Evolutionary conservation across 2,888 invertebrate genomes (phyloP).

Genomic region (Eilema griseolum): DNA sequence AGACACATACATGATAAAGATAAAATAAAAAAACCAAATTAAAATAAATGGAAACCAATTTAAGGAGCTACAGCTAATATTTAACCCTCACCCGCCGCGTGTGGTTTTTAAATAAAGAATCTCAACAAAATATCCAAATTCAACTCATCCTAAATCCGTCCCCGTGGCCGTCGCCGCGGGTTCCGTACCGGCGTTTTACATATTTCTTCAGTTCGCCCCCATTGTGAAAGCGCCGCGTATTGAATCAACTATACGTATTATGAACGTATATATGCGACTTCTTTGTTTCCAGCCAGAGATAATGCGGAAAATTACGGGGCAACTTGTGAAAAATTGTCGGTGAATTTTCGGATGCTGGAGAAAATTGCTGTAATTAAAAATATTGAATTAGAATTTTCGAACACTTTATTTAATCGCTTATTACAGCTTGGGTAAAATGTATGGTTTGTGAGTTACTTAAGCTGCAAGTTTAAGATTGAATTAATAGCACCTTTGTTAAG

Average conservation of each 20-base stretch:
- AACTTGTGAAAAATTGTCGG: constrained; percentile 15
- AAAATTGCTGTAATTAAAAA: constrained; percentile 8
- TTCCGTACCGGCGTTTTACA: constrained; percentile 75
- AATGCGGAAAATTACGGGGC: constrained; percentile 35
- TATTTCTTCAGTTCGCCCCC: constrained; percentile 78
- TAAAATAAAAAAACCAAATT: too few species aligned
- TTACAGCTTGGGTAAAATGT: not conserved
- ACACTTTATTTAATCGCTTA: not conserved
- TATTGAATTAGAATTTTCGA: not conserved
- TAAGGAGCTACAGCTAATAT: too few species aligned
- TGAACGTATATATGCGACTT: constrained; percentile 43
- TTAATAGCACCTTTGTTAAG: not conserved
- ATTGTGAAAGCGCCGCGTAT: constrained; percentile 67
- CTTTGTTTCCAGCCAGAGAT: constrained; percentile 51
- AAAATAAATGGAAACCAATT: too few species aligned
- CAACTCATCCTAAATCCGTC: constrained; percentile 51
- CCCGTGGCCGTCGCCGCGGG: constrained; percentile 65
- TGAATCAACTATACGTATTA: constrained; percentile 61
- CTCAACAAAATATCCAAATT: not conserved
- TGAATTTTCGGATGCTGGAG: constrained; percentile 15
- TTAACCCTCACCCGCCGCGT: too few species aligned
- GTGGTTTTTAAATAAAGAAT: not conserved
- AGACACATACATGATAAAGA: too few species aligned
- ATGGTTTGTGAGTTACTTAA: not conserved
- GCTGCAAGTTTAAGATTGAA: not conserved